A percentile compares a stretch with the other conserved stretches of the same genome.
phyloP scores from a whole-genome alignment of 2,113 vertebrate species.

The Tichodroma muraria region DNA sequence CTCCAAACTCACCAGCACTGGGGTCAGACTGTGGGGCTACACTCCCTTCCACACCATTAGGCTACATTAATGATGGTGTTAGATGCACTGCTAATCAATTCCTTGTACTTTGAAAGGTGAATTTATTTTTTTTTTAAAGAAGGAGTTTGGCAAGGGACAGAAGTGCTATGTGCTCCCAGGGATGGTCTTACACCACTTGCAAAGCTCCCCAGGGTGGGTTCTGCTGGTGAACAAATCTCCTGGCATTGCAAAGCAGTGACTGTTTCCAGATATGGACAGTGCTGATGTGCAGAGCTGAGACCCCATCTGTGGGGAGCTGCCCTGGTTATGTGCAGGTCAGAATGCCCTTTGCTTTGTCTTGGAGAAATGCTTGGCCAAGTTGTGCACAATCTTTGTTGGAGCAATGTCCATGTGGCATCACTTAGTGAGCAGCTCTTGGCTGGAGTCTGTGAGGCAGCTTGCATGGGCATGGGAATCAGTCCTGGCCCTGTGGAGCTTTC shows the following conservation, averaged over 20 bases:
- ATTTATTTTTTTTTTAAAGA: neutral
- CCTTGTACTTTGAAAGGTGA: neutral
- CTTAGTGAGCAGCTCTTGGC: neutral
- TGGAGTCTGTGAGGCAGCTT: neutral
- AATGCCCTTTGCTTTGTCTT: neutral
- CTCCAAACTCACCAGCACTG: neutral
- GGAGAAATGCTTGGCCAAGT: neutral
- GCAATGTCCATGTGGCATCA: rapidly evolving
- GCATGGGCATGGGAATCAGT: rapidly evolving
- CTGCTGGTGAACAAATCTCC: neutral
- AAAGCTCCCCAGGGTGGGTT: neutral
- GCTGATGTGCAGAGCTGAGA: neutral
- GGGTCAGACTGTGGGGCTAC: neutral
- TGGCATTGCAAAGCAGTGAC: neutral
- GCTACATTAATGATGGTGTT: neutral
- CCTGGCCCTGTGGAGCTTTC: neutral
- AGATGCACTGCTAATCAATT: neutral
- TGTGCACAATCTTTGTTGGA: neutral
- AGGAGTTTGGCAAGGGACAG: neutral
- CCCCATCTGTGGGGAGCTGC: neutral
- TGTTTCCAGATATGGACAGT: neutral
- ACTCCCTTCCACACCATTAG: neutral
- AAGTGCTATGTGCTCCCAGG: neutral
- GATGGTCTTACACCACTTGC: neutral
- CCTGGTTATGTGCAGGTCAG: rapidly evolving